These are phyloP conservation scores for Dryococelus australis DNA, from an alignment of 2,888 invertebrate genomes.

Conservation along the genomic window DNA sequence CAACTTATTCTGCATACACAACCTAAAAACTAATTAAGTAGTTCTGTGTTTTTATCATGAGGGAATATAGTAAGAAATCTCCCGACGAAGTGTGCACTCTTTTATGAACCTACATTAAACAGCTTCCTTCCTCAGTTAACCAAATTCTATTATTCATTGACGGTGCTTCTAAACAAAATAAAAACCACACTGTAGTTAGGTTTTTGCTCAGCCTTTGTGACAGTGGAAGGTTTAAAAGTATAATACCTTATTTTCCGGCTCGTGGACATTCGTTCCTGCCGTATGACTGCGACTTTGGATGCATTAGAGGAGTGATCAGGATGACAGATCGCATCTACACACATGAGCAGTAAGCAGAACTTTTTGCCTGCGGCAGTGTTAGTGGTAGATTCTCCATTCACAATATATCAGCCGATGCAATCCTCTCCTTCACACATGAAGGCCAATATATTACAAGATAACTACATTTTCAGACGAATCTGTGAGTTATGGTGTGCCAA, in stretches of 20 bases:
- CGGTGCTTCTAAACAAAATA: slow-evolving; percentile 44
- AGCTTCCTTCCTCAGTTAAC: slow-evolving; percentile 39
- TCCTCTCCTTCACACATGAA: slow-evolving; percentile 31
- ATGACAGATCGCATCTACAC: slow-evolving; percentile 42
- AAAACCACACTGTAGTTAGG: slow-evolving; percentile 38
- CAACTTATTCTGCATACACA: slow-evolving; percentile 44
- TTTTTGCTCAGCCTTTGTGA: slow-evolving; percentile 42
- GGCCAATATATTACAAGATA: slow-evolving; percentile 31
- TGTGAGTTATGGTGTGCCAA: not conserved
- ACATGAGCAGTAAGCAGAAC: slow-evolving; percentile 38
- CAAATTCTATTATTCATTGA: slow-evolving; percentile 44
- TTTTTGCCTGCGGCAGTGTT: slow-evolving; percentile 30
- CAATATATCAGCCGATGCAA: not conserved
- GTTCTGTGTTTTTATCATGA: slow-evolving; percentile 46
- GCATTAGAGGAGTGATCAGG: slow-evolving; percentile 42
- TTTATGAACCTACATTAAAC: slow-evolving; percentile 36
- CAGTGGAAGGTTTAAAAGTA: slow-evolving; percentile 41
- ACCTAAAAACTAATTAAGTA: slow-evolving; percentile 44
- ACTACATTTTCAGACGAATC: slow-evolving; percentile 24
- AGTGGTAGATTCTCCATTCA: slow-evolving; percentile 11
- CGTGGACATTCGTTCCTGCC: slow-evolving; percentile 47
- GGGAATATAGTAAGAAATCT: slow-evolving; percentile 41
- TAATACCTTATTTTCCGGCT: slow-evolving; percentile 44
- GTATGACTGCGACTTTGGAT: slow-evolving; percentile 46
- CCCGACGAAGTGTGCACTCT: slow-evolving; percentile 42